A percentile compares a stretch with the other conserved stretches of the same genome.
phyloP scores from a whole-genome alignment of 2,888 invertebrate species.

The Allolobophora icterica region DNA sequence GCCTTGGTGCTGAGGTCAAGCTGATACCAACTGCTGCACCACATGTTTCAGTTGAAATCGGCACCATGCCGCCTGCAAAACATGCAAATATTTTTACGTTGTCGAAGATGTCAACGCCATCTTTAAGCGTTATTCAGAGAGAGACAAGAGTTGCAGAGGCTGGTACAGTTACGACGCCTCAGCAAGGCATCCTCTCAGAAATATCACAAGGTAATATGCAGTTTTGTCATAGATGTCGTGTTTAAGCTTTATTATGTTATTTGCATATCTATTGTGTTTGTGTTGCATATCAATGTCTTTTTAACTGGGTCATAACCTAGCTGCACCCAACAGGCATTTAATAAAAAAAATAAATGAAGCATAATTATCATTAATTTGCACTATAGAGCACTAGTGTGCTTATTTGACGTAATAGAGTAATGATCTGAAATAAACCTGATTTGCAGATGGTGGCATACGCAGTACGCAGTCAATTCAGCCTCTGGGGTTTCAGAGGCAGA shows the following conservation, averaged over 20 bases:
- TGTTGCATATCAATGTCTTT: too few species aligned
- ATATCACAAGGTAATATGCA: not conserved
- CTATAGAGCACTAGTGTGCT: too few species aligned
- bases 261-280: not conserved
- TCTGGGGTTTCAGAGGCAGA: not conserved
- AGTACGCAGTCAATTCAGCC: not conserved
- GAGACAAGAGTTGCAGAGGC: not conserved
- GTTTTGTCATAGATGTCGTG: not conserved
- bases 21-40: not conserved
- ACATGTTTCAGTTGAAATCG: not conserved
- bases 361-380: too few species aligned
- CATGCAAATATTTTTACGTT: not conserved
- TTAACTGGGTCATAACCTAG: too few species aligned
- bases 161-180: not conserved
- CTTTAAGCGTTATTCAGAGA: not conserved
- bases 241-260: not conserved
- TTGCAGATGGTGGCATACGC: not conserved
- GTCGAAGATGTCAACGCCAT: not conserved
- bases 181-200: not conserved
- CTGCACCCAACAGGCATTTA: too few species aligned
- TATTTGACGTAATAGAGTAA: too few species aligned
- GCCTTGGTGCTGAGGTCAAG: slow-evolving; percentile 7
- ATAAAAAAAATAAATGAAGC: too few species aligned
- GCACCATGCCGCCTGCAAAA: not conserved
- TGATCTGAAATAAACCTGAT: not conserved